Evolutionary conservation across 30 jellyfish, hydroid and myxozoan species (phyloP).

Genomic region (Aurelia coerulea): DNA sequence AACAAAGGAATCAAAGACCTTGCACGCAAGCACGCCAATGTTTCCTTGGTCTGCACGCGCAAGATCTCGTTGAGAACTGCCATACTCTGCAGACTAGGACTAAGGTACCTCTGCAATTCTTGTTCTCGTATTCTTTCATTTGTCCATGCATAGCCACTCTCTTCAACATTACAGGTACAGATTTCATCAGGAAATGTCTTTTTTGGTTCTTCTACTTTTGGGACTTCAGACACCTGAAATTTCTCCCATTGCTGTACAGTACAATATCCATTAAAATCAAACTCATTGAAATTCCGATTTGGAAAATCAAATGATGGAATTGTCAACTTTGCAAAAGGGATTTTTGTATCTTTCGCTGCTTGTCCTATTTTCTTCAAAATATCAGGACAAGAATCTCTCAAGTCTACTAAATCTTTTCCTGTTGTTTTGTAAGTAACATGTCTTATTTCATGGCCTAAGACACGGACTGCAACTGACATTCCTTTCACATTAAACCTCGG

Average conservation of each 20-base stretch:
- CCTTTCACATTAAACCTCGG: slow-evolving; percentile 84
- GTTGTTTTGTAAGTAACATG: slow-evolving; percentile 84
- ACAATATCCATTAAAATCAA: slow-evolving; percentile 52
- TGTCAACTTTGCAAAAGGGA: slow-evolving; percentile 36
- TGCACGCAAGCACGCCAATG: too few relatives aligned
- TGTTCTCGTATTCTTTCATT: slow-evolving; percentile 29
- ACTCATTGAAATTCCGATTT: slow-evolving; percentile 39
- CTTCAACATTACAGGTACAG: slow-evolving; percentile 5
- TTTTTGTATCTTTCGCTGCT: slow-evolving; percentile 57
- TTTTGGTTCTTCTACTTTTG: too few relatives aligned
- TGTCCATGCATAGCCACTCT: slow-evolving; percentile 37
- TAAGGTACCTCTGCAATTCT: slow-evolving; percentile 58
- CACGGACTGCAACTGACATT: slow-evolving; percentile 87
- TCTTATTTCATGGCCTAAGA: slow-evolving; percentile 89
- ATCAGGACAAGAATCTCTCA: slow-evolving; percentile 68
- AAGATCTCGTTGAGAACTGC: too few relatives aligned
- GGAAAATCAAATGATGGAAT: slow-evolving; percentile 40
- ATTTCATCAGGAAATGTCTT: not conserved
- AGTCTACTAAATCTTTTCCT: slow-evolving; percentile 85
- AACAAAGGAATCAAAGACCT: too few relatives aligned
- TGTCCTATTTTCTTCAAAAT: slow-evolving; percentile 50
- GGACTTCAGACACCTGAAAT: not conserved
- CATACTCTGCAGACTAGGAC: too few relatives aligned
- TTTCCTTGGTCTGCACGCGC: too few relatives aligned
- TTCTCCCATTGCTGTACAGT: slow-evolving; percentile 12